Conservation (phyloP, 2,888 invertebrate genomes). For the Micropterix aruncella region DNA sequence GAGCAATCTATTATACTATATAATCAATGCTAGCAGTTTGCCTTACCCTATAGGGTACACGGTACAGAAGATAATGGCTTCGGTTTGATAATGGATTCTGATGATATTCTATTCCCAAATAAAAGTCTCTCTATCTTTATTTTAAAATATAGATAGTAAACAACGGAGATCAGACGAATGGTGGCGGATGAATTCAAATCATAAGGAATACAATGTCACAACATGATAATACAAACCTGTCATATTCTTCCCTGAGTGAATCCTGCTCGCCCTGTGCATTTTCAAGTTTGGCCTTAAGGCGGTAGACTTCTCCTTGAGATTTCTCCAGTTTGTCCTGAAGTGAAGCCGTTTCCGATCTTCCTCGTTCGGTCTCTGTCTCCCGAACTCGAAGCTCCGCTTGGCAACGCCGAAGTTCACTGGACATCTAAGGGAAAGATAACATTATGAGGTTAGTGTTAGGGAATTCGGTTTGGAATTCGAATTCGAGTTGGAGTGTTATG, state of each 20-base stretch:
- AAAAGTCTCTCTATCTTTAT: too few species aligned
- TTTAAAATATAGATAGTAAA: too few species aligned
- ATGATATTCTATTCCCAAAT: too few species aligned
- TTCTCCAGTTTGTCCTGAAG: slow-evolving; percentile 88
- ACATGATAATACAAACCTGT: slow-evolving; percentile 39
- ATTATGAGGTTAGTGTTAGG: too few species aligned
- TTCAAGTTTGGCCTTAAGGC: slow-evolving; percentile 85
- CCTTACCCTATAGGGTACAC: too few species aligned
- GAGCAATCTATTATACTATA: too few species aligned
- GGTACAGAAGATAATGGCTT: too few species aligned
- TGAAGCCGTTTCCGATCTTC: slow-evolving; percentile 67
- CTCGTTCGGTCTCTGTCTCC: slow-evolving; percentile 81
- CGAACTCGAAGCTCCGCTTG: slow-evolving; percentile 85
- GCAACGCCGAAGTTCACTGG: slow-evolving; percentile 72
- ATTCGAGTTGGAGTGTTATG: too few species aligned
- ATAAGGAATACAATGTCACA: not conserved
- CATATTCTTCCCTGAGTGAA: slow-evolving; percentile 83
- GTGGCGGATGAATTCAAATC: not conserved
- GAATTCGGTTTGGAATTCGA: too few species aligned
- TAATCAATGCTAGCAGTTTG: too few species aligned
- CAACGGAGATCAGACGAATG: too few species aligned
- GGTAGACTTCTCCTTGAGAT: slow-evolving; percentile 89
- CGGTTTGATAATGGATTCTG: too few species aligned
- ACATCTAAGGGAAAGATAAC: slow-evolving; percentile 11
- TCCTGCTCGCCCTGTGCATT: slow-evolving; percentile 92